phyloP scores from a whole-genome alignment of 2,113 vertebrate species.

The Micromys minutus region DNA sequence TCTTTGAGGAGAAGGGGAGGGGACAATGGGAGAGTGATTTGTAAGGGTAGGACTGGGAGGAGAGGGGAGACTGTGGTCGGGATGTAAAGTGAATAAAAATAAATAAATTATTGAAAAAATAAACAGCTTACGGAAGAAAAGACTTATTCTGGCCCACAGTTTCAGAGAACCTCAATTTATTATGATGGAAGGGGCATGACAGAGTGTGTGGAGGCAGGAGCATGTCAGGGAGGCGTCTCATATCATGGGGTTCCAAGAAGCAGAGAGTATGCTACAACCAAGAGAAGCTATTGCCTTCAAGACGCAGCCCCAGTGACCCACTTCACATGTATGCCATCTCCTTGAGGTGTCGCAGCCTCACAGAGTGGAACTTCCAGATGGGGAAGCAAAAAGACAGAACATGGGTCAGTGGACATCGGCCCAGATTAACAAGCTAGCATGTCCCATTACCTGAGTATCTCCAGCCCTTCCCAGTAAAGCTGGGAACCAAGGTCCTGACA shows the following conservation, averaged over 20 bases:
- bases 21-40: no score
- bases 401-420: not conserved
- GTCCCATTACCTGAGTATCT: not conserved
- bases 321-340: not conserved
- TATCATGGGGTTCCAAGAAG: not conserved
- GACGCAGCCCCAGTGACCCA: not conserved
- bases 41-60: no score
- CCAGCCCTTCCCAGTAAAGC: not conserved
- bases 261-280: not conserved
- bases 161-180: not conserved
- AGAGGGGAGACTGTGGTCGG: no score
- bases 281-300: not conserved
- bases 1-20: no score
- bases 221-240: not conserved
- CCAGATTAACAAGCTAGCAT: not conserved
- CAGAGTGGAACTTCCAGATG: not conserved
- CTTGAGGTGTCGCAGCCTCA: not conserved
- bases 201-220: not conserved
- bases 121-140: not conserved
- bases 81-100: no score
- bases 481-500: not conserved
- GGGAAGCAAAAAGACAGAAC: not conserved
- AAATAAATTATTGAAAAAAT: no score
- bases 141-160: not conserved
- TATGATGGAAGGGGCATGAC: not conserved